Base-by-base conservation (phyloP, 2,797 vertebrate species). In the Lemur catta region DNA sequence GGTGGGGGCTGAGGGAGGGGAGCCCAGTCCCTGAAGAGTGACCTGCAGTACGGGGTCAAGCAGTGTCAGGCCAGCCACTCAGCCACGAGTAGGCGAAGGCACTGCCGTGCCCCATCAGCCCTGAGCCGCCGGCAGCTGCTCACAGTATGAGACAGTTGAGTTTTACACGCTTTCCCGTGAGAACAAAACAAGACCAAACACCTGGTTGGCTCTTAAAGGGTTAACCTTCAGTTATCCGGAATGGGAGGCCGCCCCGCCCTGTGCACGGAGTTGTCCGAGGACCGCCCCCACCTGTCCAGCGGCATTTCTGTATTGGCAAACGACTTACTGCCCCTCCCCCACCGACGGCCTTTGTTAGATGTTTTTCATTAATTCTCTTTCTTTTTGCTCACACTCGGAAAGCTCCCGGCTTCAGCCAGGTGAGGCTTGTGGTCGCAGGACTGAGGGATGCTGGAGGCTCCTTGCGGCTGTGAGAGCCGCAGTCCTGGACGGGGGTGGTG, bases 401-500 rank as follows among this genome's bases (percentile, higher is more conserved):
- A 84, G 80, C 52, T 74, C 46, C 35, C 0, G 0, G 78, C 91
- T 74, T 72, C 72, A 93, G 94, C 84, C 61, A 91, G 97, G 93
- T 7, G 84, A 92, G 96, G 94, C 86, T 95, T 80, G 84, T 74
- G 95, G 95, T 41, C 87, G 74, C 88, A 46, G 93, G 63, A 76
- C 92, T 84, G 95, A 92, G 92, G 75, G 41, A n/a, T 1, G 76
- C 95, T 28, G 72, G 59, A 96, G 85, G 94, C 85, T 88, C 93
- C 75, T 95, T 59, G 78, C 2, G 11, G 84, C 93, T 95, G 96
- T 96, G 97, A 97, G 3, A 82, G 48, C 96, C 82, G 80, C 96
- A 97, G 96, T 96, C 35, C 85, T 89, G 65, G 94, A 81, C 94
- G 95, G 91, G 95, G 94, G 95, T 30, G 3, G 85, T 96, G 52